Base-by-base conservation (phyloP, 2,113 vertebrate species). In the Anser cygnoides region DNA sequence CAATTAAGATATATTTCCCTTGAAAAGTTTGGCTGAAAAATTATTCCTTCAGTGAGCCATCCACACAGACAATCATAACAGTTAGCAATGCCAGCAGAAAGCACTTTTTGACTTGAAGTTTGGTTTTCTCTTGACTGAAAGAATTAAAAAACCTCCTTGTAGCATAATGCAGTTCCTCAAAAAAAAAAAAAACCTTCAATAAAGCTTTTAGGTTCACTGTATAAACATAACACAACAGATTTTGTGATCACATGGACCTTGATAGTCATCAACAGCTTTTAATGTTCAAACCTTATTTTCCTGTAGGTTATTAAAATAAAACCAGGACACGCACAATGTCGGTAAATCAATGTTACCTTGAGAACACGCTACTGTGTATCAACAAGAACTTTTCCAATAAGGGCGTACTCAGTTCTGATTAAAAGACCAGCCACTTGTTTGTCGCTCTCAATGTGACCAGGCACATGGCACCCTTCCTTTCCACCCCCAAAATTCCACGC, bases 161-260 rank as follows among this genome's bases (percentile, higher is more conserved):
- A 54, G 17, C 6, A 29, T 23, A 41, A 37, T 11, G 15, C 8
- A 68, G 35, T 17, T 14, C 15, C 55, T 11, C 29, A 11, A 1
- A 44, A 4, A 39, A 37, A 7, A 67, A 61, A 58, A 65, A 29
- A 8, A 5, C 3, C 12, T 18, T 2, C 15, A 14, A 28, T 29
- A 23, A 31, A 21, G 17, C 28, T 17, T 13, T 80, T 6, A 28
- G 46, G 13, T 20, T 70, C 25, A 39, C 15, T 49, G 21, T 35
- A 15, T 65, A 35, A 52, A 15, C 5, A 2, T 16, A 62, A 58
- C 10, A 54, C 10, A 22, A 25, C 6, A 41, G 31, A 25, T 55
- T 35, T 9, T 55, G 28, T 3, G 16, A 39, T 2, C 21, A 37
- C 17, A 41, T 3, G 18, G 23, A 41, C 52, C 10, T 1, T 1